Evolutionary conservation across 2,888 invertebrate genomes (phyloP).

Genomic region (Agrypnus murinus): DNA sequence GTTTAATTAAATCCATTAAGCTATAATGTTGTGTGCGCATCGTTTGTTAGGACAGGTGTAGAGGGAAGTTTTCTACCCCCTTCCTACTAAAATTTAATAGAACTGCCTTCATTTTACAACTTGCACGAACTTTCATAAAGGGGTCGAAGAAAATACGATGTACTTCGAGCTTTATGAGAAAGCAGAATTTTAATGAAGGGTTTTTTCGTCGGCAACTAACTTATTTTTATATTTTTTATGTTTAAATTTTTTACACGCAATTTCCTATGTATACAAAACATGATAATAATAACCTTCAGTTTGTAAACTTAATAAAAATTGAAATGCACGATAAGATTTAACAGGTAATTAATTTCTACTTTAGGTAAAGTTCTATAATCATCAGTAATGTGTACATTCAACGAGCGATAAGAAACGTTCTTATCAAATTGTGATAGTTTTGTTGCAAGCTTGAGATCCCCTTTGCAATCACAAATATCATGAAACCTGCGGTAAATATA

Average conservation of each 20-base stretch:
- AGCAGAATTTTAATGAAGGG: constrained; percentile 15
- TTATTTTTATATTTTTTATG: constrained; percentile 5
- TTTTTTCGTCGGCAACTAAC: not conserved
- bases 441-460: constrained; percentile 26
- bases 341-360: not conserved
- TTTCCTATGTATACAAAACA: not conserved
- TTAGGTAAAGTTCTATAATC: not conserved
- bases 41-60: constrained; percentile 57
- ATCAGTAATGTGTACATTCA: not conserved
- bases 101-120: constrained; percentile 36
- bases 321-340: not conserved
- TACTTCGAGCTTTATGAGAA: constrained; percentile 21
- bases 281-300: not conserved
- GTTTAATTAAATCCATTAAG: constrained; percentile 61
- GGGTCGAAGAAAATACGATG: constrained; percentile 31
- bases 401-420: not conserved
- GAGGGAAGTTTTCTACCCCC: constrained; percentile 40
- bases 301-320: constrained; percentile 1
- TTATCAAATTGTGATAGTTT: not conserved
- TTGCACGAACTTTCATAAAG: constrained; percentile 37
- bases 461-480: constrained; percentile 25
- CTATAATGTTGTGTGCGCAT: constrained; percentile 58
- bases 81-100: constrained; percentile 40
- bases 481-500: constrained; percentile 36
- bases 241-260: not conserved